Evolutionary conservation across 2,797 vertebrate genomes (phyloP).

Genomic region (Oryzias sinensis): DNA sequence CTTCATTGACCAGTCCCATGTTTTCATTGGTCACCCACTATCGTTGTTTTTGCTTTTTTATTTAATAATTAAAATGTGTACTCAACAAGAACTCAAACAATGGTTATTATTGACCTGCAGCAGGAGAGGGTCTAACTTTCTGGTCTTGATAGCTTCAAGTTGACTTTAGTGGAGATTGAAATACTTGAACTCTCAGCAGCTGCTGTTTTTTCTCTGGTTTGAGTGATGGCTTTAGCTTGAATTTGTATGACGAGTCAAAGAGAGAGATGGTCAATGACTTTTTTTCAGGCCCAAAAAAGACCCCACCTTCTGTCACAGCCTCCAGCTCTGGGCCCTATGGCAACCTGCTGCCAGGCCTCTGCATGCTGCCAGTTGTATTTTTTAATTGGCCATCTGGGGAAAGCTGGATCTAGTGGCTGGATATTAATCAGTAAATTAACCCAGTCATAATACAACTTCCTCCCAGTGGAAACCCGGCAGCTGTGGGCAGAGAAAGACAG

Average conservation of each 20-base stretch:
- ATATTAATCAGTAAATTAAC: conserved; percentile 99
- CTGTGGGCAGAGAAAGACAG: conserved; percentile 81
- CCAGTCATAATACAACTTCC: conserved; percentile 95
- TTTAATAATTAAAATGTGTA: too few relatives aligned
- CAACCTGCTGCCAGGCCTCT: conserved; percentile 93
- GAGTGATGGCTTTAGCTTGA: conserved; percentile 66
- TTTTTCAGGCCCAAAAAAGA: conserved; percentile 68
- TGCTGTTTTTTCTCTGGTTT: conserved; percentile 51
- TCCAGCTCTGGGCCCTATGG: conserved; percentile 87
- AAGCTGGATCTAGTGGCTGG: conserved; percentile 99
- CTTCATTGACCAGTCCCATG: too few relatives aligned
- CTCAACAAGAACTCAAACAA: too few relatives aligned
- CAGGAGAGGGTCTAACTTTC: background rate
- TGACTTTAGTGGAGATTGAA: background rate
- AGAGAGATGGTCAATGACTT: conserved; percentile 54
- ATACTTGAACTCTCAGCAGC: conserved; percentile 30
- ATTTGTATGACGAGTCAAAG: conserved; percentile 79
- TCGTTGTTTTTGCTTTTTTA: too few relatives aligned
- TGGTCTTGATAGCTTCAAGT: background rate
- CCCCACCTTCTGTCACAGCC: conserved; percentile 93
- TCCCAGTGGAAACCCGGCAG: conserved; percentile 88
- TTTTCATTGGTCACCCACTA: too few relatives aligned
- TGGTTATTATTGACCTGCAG: too few relatives aligned
- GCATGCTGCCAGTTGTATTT: conserved; percentile 97
- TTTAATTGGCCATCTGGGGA: conserved; percentile 99